These are phyloP conservation scores for Drosophila gaucha DNA, from an alignment of 2,888 invertebrate genomes.

Conservation along the genomic window DNA sequence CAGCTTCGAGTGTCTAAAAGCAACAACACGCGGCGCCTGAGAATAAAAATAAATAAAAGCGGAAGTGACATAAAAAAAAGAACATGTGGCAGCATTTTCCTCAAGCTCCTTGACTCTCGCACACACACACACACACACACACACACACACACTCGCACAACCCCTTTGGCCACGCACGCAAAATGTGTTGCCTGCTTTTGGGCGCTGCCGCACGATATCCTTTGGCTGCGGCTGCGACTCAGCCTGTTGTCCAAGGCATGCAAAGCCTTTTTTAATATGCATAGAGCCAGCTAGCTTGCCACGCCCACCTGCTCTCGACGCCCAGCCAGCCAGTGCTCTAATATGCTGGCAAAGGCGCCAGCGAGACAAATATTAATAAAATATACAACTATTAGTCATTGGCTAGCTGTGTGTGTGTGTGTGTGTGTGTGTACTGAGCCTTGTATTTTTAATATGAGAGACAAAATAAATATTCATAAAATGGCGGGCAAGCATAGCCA, in stretches of 20 bases:
- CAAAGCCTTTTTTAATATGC: constrained; percentile 63
- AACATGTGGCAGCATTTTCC: constrained; percentile 74
- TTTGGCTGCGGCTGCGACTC: constrained; percentile 19
- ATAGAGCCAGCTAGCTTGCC: constrained; percentile 11
- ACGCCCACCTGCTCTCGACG: no score
- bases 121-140: background rate
- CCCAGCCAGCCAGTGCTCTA: constrained; percentile 17
- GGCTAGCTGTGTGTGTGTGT: constrained; percentile 37
- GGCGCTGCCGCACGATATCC: constrained; percentile 42
- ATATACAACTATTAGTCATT: constrained; percentile 81
- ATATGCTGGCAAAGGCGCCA: constrained; percentile 49
- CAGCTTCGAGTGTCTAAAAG: constrained; percentile 34
- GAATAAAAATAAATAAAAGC: constrained; percentile 69
- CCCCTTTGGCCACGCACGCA: constrained; percentile 72
- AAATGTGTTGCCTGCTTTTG: constrained; percentile 72
- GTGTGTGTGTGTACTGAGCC: constrained; percentile 32
- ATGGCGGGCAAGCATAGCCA: constrained; percentile 48
- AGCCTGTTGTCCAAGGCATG: constrained; percentile 52
- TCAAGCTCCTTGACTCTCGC: constrained; percentile 11
- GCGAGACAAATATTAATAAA: constrained; percentile 77
- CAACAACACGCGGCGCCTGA: constrained; percentile 20
- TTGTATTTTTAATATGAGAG: constrained; percentile 78
- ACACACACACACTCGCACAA: background rate
- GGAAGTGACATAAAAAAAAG: constrained; percentile 75
- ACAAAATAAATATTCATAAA: constrained; percentile 79